A percentile compares a stretch with the other conserved stretches of the same genome.
phyloP scores from a whole-genome alignment of 1,140 invertebrate species.

The Procambarus virginalis region DNA sequence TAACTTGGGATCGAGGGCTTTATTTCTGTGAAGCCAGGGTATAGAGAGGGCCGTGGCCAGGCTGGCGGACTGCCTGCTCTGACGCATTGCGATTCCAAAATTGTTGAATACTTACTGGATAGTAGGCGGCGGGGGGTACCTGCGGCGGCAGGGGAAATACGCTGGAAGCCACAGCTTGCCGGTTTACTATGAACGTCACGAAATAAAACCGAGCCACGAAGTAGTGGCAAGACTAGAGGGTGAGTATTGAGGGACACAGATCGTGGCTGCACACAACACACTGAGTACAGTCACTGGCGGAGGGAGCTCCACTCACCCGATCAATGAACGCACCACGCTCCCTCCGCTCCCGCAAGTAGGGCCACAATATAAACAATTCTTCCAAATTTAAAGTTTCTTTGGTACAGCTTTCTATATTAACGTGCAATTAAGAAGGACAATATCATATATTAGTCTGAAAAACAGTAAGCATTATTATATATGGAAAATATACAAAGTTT shows the following conservation, averaged over 20 bases:
- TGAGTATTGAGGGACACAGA: constrained; percentile 68
- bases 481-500: constrained; percentile 7
- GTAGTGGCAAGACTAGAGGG: constrained; percentile 68
- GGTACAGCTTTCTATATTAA: background rate
- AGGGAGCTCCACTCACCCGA: constrained; percentile 62
- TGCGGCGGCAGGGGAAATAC: constrained; percentile 71
- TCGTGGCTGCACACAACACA: constrained; percentile 68
- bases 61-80: constrained; percentile 36
- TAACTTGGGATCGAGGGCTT: background rate
- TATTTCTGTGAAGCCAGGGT: constrained; percentile 5
- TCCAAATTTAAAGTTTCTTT: background rate
- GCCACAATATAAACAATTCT: constrained; percentile 35
- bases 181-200: constrained; percentile 67
- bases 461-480: background rate
- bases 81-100: constrained; percentile 69
- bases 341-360: constrained; percentile 56
- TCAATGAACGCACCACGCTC: constrained; percentile 65
- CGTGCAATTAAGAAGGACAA: background rate
- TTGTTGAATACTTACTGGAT: constrained; percentile 68
- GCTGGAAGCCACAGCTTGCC: constrained; percentile 71
- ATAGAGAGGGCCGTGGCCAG: background rate
- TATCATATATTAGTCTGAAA: background rate
- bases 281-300: constrained; percentile 69
- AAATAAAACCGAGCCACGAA: constrained; percentile 69
- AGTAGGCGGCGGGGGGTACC: constrained; percentile 65